These are phyloP conservation scores for Sebastes goodei DNA, from an alignment of 2,797 vertebrate genomes.

Conservation along the genomic window DNA sequence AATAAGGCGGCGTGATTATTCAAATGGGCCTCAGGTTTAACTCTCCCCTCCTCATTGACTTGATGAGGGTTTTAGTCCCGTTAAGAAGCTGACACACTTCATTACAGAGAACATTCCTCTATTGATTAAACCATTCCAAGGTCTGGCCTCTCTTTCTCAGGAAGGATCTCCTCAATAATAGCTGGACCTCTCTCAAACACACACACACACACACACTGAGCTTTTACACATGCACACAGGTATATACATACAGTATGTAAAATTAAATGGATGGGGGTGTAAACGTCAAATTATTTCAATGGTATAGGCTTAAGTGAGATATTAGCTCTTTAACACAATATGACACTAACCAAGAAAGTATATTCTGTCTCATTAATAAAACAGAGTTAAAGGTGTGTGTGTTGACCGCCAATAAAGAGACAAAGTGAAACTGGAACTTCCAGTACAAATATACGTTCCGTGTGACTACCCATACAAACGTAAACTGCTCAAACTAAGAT, in stretches of 20 bases:
- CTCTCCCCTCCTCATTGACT: constrained; percentile 82
- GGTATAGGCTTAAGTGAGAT: neutral
- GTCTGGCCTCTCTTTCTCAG: constrained; percentile 82
- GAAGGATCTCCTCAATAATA: constrained; percentile 79
- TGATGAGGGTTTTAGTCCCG: constrained; percentile 86
- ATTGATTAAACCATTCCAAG: constrained; percentile 94
- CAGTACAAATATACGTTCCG: too few relatives aligned
- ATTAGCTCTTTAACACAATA: neutral
- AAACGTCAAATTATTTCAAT: neutral
- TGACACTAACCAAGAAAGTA: too few relatives aligned
- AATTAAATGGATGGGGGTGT: neutral
- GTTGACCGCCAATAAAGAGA: too few relatives aligned
- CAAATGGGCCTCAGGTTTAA: constrained; percentile 80
- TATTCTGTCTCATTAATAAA: too few relatives aligned
- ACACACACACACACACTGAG: constrained; percentile 22
- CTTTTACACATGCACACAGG: neutral
- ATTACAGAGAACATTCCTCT: constrained; percentile 91
- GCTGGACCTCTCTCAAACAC: constrained; percentile 38
- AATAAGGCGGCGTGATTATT: constrained; percentile 81
- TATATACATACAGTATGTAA: neutral
- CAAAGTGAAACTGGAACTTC: too few relatives aligned
- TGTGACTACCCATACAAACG: too few relatives aligned
- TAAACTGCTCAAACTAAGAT: too few relatives aligned
- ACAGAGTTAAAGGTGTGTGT: too few relatives aligned
- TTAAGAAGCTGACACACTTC: constrained; percentile 94